Conservation (phyloP, 2,888 invertebrate species). For the Rhagophthalmus giganteus region DNA sequence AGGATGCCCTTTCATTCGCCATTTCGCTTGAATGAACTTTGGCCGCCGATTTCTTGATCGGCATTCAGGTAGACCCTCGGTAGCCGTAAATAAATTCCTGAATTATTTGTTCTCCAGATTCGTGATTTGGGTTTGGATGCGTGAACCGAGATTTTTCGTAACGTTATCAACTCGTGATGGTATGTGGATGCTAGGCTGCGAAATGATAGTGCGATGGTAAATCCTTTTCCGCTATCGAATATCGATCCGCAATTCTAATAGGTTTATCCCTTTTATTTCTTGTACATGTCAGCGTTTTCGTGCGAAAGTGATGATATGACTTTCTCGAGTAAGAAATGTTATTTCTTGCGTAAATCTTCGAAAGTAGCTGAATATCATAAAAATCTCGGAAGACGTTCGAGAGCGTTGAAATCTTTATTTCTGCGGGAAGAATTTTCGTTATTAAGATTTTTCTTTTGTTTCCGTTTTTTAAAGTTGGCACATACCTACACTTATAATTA, state of each 20-base stretch:
- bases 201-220: background rate
- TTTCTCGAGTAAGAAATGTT: too few relatives aligned
- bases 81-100: constrained; percentile 36
- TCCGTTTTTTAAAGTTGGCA: too few relatives aligned
- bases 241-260: background rate
- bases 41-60: constrained; percentile 43
- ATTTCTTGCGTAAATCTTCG: too few relatives aligned
- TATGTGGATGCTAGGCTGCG: constrained; percentile 5
- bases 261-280: background rate
- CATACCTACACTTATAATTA: too few relatives aligned
- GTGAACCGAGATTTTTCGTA: constrained; percentile 19
- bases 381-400: too few relatives aligned
- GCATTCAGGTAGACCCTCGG: constrained; percentile 35
- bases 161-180: constrained; percentile 14
- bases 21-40: constrained; percentile 46
- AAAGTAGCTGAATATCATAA: too few relatives aligned
- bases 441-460: too few relatives aligned
- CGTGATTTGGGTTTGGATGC: constrained; percentile 22
- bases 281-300: background rate
- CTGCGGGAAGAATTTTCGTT: too few relatives aligned
- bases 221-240: background rate
- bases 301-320: background rate
- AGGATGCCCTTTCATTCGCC: constrained; percentile 46
- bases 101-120: constrained; percentile 24
- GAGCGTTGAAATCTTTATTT: too few relatives aligned